Conservation (phyloP, 1,140 invertebrate genomes). For the Artemia franciscana region DNA sequence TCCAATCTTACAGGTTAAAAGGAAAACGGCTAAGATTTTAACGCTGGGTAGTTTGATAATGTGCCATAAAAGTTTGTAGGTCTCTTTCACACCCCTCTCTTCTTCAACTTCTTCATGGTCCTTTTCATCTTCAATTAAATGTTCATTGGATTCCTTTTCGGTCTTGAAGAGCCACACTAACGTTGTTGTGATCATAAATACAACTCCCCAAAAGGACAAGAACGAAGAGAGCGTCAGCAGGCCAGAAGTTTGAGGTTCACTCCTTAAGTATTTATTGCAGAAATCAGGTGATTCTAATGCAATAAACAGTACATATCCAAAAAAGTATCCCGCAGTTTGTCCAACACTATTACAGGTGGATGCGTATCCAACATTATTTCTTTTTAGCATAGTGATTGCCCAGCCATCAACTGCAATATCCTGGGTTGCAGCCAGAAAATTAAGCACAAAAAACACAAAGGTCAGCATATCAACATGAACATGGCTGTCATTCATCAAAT, state of each 20-base stretch:
- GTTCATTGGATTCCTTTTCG: conserved; percentile 31
- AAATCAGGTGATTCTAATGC: conserved; percentile 90
- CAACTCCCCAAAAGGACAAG: conserved; percentile 79
- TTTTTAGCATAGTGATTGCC: conserved; percentile 94
- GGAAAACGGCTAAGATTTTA: conserved; percentile 42
- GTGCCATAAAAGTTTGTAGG: conserved; percentile 57
- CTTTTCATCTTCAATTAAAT: conserved; percentile 21
- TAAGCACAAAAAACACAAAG: conserved; percentile 65
- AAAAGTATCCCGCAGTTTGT: conserved; percentile 89
- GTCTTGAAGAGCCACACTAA: conserved; percentile 68
- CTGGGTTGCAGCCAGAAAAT: conserved; percentile 92
- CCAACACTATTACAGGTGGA: conserved; percentile 97
- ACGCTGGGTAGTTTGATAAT: conserved; percentile 67
- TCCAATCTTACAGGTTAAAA: conserved; percentile 82
- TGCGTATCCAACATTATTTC: conserved; percentile 93
- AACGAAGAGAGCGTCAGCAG: conserved; percentile 26
- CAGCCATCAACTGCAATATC: conserved; percentile 99
- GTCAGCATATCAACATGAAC: conserved; percentile 54
- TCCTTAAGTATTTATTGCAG: conserved; percentile 75
- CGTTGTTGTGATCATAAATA: conserved; percentile 75
- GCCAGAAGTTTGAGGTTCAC: conserved; percentile 24
- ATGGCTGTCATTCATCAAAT: conserved; percentile 36
- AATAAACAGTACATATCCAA: conserved; percentile 91
- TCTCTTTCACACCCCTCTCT: conserved; percentile 38
- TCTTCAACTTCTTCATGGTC: too few species aligned